Evolutionary conservation across 37 sponge, comb jelly and placozoan genomes (phyloP).

Genomic region (Beroe forskalii): DNA sequence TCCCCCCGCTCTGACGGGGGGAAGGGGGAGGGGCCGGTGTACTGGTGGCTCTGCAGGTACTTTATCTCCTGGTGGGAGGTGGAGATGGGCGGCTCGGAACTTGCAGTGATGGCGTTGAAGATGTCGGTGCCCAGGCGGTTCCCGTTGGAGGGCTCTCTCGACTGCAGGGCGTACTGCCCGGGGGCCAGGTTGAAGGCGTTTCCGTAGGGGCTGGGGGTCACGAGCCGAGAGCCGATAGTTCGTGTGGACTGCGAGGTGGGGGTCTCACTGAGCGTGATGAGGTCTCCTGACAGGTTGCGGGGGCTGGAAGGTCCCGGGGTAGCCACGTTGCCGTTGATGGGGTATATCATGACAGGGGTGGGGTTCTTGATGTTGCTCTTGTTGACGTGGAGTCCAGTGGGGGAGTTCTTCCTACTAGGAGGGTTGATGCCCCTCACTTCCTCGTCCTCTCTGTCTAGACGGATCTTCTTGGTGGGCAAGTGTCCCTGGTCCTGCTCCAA

Average conservation of each 20-base stretch:
- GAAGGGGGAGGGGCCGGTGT: conserved; percentile 21
- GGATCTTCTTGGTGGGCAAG: conserved; percentile 1
- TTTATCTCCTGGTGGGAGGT: conserved; percentile 33
- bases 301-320: conserved; percentile 41
- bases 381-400: conserved; percentile 39
- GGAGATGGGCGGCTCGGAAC: neutral
- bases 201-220: conserved; percentile 60
- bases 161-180: conserved; percentile 47
- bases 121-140: conserved; percentile 49
- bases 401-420: conserved; percentile 41
- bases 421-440: conserved; percentile 62
- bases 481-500: conserved; percentile 33
- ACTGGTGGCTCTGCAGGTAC: conserved; percentile 9
- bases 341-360: conserved; percentile 62
- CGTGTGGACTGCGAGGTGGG: conserved; percentile 40
- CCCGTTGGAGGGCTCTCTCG: conserved; percentile 35
- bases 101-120: conserved; percentile 3
- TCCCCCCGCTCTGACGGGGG: neutral
- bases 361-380: conserved; percentile 63
- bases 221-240: conserved; percentile 34
- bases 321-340: conserved; percentile 20
- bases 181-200: conserved; percentile 37
- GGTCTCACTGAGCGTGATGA: conserved; percentile 62
- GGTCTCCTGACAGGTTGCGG: conserved; percentile 55
- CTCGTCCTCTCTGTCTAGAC: conserved; percentile 47